phyloP scores from a whole-genome alignment of 2,113 vertebrate species.

The Bubo scandiacus region DNA sequence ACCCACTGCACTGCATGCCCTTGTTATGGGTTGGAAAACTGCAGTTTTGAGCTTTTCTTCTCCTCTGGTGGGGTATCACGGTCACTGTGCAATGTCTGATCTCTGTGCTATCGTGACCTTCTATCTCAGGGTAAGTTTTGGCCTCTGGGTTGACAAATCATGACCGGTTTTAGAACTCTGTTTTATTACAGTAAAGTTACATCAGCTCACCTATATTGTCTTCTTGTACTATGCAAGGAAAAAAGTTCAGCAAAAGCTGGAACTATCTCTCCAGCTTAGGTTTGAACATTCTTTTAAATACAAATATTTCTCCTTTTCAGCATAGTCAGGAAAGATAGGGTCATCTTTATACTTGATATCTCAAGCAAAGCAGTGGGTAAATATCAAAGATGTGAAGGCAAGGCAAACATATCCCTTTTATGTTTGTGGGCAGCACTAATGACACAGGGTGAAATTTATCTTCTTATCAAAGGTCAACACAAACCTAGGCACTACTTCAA shows the following conservation, averaged over 20 bases:
- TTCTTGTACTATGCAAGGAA: neutral
- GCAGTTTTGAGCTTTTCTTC: neutral
- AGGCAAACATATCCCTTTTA: slow-evolving; percentile 57
- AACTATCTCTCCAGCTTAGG: neutral
- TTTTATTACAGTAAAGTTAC: slow-evolving; percentile 30
- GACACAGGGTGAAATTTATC: slow-evolving; percentile 57
- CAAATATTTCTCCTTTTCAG: slow-evolving; percentile 29
- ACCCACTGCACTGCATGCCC: rapidly evolving
- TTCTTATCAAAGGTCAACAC: slow-evolving; percentile 61
- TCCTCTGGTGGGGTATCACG: neutral
- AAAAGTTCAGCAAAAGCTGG: neutral
- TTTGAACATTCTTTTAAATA: slow-evolving; percentile 48
- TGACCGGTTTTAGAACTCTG: neutral
- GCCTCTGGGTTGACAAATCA: neutral
- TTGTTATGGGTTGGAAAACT: neutral
- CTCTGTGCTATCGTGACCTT: neutral
- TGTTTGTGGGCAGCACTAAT: slow-evolving; percentile 52
- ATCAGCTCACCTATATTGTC: neutral
- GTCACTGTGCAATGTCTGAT: neutral
- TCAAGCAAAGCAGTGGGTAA: slow-evolving; percentile 46
- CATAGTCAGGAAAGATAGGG: slow-evolving; percentile 31
- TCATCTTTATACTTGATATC: slow-evolving; percentile 59
- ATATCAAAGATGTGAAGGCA: slow-evolving; percentile 56
- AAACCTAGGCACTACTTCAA: slow-evolving; percentile 58
- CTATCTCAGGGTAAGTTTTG: neutral